These are phyloP conservation scores for Bos javanicus DNA, from an alignment of 2,113 vertebrate genomes.

Conservation along the genomic window DNA sequence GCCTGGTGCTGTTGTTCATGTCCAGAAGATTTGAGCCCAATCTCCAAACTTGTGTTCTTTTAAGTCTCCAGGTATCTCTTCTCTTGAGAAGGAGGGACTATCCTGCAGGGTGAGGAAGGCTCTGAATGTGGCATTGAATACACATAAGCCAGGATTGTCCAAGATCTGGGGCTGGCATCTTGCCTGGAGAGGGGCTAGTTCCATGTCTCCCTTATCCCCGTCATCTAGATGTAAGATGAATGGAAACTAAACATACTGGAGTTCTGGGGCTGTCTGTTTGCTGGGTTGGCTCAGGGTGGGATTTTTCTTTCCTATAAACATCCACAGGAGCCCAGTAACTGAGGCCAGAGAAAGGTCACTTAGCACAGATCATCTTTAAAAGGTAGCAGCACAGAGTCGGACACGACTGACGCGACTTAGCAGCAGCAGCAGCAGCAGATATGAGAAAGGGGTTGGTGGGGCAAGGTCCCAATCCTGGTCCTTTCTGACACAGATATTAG, in stretches of 20 bases:
- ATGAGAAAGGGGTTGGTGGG: background rate
- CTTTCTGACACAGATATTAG: constrained; percentile 10
- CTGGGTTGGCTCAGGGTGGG: constrained; percentile 34
- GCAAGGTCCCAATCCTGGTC: background rate
- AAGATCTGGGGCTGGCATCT: constrained; percentile 65
- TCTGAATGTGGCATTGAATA: constrained; percentile 76
- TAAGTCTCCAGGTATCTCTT: constrained; percentile 51
- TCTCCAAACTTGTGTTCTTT: constrained; percentile 44
- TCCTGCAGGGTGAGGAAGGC: constrained; percentile 14
- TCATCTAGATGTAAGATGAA: constrained; percentile 61
- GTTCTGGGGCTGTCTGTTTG: constrained; percentile 56
- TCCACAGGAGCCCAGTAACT: constrained; percentile 43
- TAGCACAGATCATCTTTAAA: constrained; percentile 42
- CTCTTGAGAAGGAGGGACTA: constrained; percentile 29
- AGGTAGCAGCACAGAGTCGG: background rate
- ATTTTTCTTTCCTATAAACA: constrained; percentile 64
- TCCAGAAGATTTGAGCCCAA: background rate
- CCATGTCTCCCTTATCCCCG: constrained; percentile 27
- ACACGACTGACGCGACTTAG: no score
- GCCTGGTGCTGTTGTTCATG: background rate
- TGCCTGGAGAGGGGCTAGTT: constrained; percentile 71
- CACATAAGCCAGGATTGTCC: constrained; percentile 74
- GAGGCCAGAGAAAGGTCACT: constrained; percentile 47
- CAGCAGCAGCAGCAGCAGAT: background rate
- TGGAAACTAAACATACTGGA: constrained; percentile 60